Evolutionary conservation across 2,888 invertebrate genomes (phyloP).

Genomic region (Smittia aterrima): DNA sequence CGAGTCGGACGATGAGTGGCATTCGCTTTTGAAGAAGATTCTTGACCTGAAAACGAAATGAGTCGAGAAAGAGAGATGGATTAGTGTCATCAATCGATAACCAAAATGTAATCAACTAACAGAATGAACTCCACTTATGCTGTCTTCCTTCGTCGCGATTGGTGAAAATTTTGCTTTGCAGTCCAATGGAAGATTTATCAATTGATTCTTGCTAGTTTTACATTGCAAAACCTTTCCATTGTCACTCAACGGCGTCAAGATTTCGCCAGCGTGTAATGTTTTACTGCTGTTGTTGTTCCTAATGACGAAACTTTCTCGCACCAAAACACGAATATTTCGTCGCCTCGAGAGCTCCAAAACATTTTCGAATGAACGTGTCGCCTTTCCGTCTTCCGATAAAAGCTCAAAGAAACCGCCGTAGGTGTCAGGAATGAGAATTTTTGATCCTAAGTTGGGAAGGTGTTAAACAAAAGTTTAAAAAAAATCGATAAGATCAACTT

Average conservation of each 20-base stretch:
- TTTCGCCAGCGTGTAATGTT: slow-evolving; percentile 79
- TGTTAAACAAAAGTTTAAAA: neutral
- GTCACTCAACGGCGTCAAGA: slow-evolving; percentile 71
- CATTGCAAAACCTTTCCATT: slow-evolving; percentile 83
- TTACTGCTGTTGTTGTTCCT: slow-evolving; percentile 54
- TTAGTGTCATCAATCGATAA: neutral
- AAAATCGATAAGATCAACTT: slow-evolving; percentile 43
- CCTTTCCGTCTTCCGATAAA: slow-evolving; percentile 88
- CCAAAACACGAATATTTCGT: slow-evolving; percentile 56
- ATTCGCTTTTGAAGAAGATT: slow-evolving; percentile 85
- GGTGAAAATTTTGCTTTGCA: slow-evolving; percentile 90
- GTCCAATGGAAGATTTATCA: slow-evolving; percentile 77
- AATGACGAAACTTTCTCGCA: slow-evolving; percentile 51
- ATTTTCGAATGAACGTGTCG: slow-evolving; percentile 85
- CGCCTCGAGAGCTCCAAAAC: slow-evolving; percentile 79
- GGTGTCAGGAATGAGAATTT: slow-evolving; percentile 79
- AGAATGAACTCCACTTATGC: slow-evolving; percentile 89
- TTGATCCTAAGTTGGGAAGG: slow-evolving; percentile 58
- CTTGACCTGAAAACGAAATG: slow-evolving; percentile 48
- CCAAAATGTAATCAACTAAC: slow-evolving; percentile 55
- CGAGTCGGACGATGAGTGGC: slow-evolving; percentile 84
- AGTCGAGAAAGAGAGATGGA: too few species aligned
- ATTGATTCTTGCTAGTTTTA: slow-evolving; percentile 79
- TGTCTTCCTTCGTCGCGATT: slow-evolving; percentile 69
- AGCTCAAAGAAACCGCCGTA: slow-evolving; percentile 93